Percentiles rank a stretch among this genome's conserved stretches.
These are phyloP conservation scores for Amphiura filiformis DNA, from an alignment of 35 echinoderm and acorn worm genomes.

Conservation along the genomic window DNA sequence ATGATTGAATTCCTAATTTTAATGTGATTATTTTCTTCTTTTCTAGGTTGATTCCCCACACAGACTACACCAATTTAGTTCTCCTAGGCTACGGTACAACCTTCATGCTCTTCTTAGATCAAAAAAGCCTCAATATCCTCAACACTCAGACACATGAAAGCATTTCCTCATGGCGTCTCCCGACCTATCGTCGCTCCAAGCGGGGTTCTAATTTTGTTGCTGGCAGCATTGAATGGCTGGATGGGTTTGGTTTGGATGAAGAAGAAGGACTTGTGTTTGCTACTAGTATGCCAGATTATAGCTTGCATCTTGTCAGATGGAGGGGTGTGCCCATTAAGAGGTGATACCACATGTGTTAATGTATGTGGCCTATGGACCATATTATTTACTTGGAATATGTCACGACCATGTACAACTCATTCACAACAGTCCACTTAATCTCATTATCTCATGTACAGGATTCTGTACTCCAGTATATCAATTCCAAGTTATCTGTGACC, in stretches of 20 bases:
- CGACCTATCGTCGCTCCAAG: constrained; percentile 63
- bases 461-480: no score
- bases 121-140: constrained; percentile 63
- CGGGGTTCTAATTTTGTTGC: constrained; percentile 83
- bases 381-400: no score
- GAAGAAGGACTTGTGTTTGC: constrained; percentile 81
- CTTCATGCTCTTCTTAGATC: constrained; percentile 75
- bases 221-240: constrained; percentile 71
- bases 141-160: constrained; percentile 72
- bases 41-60: constrained; percentile 62
- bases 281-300: constrained; percentile 80
- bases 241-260: constrained; percentile 56
- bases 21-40: neutral
- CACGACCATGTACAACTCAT: no score
- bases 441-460: no score
- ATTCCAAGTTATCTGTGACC: no score
- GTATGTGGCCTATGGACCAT: no score
- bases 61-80: constrained; percentile 59
- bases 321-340: neutral
- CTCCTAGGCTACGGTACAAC: constrained; percentile 50
- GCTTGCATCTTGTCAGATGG: constrained; percentile 83
- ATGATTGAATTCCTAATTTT: no score
- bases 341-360: neutral
- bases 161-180: constrained; percentile 77
- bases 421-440: no score